Conservation (phyloP, 2,888 invertebrate species). For the Xestia rhomboidea region DNA sequence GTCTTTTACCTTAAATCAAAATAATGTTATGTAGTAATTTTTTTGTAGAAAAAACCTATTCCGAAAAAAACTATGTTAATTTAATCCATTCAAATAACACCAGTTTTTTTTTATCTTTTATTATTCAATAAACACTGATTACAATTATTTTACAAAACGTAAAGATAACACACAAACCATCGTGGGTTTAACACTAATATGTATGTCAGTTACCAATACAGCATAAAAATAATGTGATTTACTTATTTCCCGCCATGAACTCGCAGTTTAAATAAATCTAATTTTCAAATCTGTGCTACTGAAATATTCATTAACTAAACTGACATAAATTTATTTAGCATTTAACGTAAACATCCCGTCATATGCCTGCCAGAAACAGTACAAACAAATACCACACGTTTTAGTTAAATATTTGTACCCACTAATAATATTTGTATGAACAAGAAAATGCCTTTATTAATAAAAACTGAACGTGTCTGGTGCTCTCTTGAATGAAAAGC, state of each 20-base stretch:
- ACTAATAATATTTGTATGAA: not conserved
- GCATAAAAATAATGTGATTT: not conserved
- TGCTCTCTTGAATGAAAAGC: not conserved
- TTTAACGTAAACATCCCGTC: conserved; percentile 41
- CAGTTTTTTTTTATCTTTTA: too few species aligned
- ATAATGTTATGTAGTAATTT: too few species aligned
- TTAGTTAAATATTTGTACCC: conserved; percentile 22
- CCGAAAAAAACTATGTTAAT: not conserved
- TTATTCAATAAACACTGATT: too few species aligned
- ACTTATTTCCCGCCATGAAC: not conserved
- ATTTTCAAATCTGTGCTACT: conserved; percentile 23
- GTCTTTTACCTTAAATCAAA: too few species aligned
- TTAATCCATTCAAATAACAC: not conserved
- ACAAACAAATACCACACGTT: conserved; percentile 27
- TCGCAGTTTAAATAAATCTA: conserved; percentile 1
- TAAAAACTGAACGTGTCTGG: not conserved
- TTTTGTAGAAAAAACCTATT: not conserved
- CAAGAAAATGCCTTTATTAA: conserved; percentile 5
- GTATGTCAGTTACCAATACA: conserved; percentile 18
- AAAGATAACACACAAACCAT: too few species aligned
- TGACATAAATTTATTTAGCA: conserved; percentile 28
- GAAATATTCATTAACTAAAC: conserved; percentile 33
- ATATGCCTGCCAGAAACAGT: conserved; percentile 23
- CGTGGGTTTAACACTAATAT: too few species aligned
- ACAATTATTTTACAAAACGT: too few species aligned